Conservation (phyloP, 2,888 invertebrate species). For the Cryptops parisi region DNA sequence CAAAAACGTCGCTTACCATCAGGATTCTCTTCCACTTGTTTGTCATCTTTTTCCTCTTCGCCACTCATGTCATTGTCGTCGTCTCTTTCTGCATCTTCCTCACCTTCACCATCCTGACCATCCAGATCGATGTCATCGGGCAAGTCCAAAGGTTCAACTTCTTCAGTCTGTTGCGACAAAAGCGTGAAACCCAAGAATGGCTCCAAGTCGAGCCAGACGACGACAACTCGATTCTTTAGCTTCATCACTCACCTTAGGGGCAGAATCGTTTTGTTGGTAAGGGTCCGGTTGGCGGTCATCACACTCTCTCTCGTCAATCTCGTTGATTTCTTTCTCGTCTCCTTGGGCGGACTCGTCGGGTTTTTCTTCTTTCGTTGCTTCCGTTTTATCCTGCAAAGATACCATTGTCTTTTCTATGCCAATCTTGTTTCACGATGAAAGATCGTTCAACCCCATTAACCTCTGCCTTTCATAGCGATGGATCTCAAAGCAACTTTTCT, state of each 20-base stretch:
- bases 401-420: background rate
- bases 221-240: too few species aligned
- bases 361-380: slow-evolving; percentile 23
- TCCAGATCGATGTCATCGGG: slow-evolving; percentile 76
- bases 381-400: background rate
- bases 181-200: too few species aligned
- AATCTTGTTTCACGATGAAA: too few species aligned
- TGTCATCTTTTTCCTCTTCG: slow-evolving; percentile 25
- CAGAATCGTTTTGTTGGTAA: too few species aligned
- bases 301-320: slow-evolving; percentile 49
- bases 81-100: slow-evolving; percentile 40
- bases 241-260: too few species aligned
- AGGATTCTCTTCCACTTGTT: slow-evolving; percentile 36
- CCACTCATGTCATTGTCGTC: slow-evolving; percentile 38
- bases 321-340: slow-evolving; percentile 49
- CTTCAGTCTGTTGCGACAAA: too few species aligned
- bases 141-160: slow-evolving; percentile 73
- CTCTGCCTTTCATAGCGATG: too few species aligned
- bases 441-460: too few species aligned
- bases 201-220: too few species aligned
- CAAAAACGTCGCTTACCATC: too few species aligned
- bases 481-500: background rate
- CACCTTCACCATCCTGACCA: slow-evolving; percentile 29
- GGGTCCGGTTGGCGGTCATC: too few species aligned
- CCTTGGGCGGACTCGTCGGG: slow-evolving; percentile 17